These are phyloP conservation scores for Bombyx huttoni DNA, from an alignment of 2,888 invertebrate species.

Conservation along the genomic window DNA sequence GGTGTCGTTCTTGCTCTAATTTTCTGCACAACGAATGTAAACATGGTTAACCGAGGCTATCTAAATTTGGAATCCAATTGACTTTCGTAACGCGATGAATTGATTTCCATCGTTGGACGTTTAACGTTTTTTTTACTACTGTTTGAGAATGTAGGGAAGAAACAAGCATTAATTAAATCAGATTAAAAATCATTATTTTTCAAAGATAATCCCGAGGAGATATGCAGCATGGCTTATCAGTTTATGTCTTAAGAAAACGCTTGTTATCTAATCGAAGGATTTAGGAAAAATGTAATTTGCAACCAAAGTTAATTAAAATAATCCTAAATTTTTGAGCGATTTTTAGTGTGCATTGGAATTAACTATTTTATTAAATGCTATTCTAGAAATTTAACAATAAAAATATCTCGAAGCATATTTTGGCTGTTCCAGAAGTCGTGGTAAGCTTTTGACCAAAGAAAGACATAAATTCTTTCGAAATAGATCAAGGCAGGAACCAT, in stretches of 20 bases:
- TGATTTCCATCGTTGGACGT: constrained; percentile 29
- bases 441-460: constrained; percentile 21
- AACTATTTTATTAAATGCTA: too few species aligned
- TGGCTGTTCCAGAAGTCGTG: too few species aligned
- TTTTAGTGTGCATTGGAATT: too few species aligned
- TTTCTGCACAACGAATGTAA: constrained; percentile 1
- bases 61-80: constrained; percentile 57
- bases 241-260: too few species aligned
- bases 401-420: too few species aligned
- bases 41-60: constrained; percentile 33
- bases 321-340: too few species aligned
- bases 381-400: too few species aligned
- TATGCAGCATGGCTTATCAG: too few species aligned
- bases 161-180: neutral
- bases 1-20: neutral
- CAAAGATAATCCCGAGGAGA: too few species aligned
- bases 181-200: neutral
- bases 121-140: constrained; percentile 7
- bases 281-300: too few species aligned
- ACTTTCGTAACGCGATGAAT: constrained; percentile 54
- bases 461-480: constrained; percentile 21
- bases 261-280: too few species aligned
- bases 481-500: constrained; percentile 42
- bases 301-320: too few species aligned
- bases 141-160: neutral